phyloP scores from a whole-genome alignment of 2,888 invertebrate genomes.

The Sesia bembeciformis region DNA sequence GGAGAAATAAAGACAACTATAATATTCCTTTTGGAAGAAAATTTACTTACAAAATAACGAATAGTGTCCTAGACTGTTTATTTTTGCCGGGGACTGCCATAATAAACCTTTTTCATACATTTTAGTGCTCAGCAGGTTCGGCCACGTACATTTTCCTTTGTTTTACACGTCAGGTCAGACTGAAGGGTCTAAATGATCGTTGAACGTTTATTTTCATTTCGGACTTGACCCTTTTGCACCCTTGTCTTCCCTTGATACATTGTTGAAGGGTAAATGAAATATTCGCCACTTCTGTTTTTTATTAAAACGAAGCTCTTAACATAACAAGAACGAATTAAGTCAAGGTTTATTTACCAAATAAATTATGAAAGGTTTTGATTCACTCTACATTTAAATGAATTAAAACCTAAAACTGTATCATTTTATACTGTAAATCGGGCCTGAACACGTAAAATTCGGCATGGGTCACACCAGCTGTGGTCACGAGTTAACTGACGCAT shows the following conservation, averaged over 20 bases:
- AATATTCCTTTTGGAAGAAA: too few species aligned
- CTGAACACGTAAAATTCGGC: too few species aligned
- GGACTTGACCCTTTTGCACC: slow-evolving; percentile 55
- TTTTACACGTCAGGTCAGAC: slow-evolving; percentile 31
- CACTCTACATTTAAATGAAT: too few species aligned
- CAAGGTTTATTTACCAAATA: too few species aligned
- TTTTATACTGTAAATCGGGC: too few species aligned
- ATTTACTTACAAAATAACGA: too few species aligned
- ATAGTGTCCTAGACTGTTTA: slow-evolving; percentile 2
- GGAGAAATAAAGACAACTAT: too few species aligned
- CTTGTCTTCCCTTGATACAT: slow-evolving; percentile 64
- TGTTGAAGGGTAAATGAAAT: slow-evolving; percentile 60
- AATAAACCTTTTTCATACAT: slow-evolving; percentile 4
- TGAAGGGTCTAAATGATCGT: slow-evolving; percentile 50
- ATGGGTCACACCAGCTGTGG: too few species aligned
- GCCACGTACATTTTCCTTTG: slow-evolving; percentile 17
- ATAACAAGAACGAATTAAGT: too few species aligned
- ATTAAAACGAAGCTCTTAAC: slow-evolving; percentile 12
- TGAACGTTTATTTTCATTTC: slow-evolving; percentile 61
- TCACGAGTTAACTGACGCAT: too few species aligned
- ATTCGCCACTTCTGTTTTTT: slow-evolving; percentile 47
- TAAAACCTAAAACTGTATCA: too few species aligned
- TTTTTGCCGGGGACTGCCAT: slow-evolving; percentile 13
- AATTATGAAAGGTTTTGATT: too few species aligned
- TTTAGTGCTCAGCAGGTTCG: slow-evolving; percentile 1